These are phyloP conservation scores for Mycalesis mineus DNA, from an alignment of 2,888 invertebrate species.

Conservation along the genomic window DNA sequence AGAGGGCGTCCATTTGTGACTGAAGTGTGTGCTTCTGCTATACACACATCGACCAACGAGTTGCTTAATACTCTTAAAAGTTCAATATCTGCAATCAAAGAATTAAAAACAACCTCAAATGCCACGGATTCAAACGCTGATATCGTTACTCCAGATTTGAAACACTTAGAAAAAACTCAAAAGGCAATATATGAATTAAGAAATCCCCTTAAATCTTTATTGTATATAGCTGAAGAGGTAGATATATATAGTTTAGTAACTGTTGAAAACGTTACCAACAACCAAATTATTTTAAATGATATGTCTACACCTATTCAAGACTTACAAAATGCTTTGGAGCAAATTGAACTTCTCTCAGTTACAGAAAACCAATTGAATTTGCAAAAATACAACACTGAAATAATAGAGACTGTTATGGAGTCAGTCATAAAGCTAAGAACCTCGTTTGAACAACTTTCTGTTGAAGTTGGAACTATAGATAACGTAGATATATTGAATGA, in stretches of 20 bases:
- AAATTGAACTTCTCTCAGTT: slow-evolving; percentile 71
- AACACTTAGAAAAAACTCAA: slow-evolving; percentile 63
- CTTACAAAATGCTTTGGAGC: slow-evolving; percentile 66
- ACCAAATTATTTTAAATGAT: slow-evolving; percentile 60
- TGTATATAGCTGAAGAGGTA: slow-evolving; percentile 55
- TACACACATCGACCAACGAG: slow-evolving; percentile 67
- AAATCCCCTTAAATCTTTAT: slow-evolving; percentile 54
- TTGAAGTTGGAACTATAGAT: slow-evolving; percentile 44
- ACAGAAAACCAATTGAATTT: slow-evolving; percentile 66
- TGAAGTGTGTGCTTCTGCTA: slow-evolving; percentile 57
- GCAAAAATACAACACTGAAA: slow-evolving; percentile 75
- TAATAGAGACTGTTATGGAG: slow-evolving; percentile 81
- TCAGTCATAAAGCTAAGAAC: slow-evolving; percentile 81
- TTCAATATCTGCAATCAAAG: slow-evolving; percentile 71
- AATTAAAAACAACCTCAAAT: slow-evolving; percentile 53
- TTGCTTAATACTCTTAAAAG: slow-evolving; percentile 68
- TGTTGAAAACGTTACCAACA: slow-evolving; percentile 44
- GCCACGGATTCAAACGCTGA: slow-evolving; percentile 56
- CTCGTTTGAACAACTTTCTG: slow-evolving; percentile 72
- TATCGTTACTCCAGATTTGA: slow-evolving; percentile 49
- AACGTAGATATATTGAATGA: slow-evolving; percentile 50
- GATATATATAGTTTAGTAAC: slow-evolving; percentile 40
- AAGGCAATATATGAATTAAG: slow-evolving; percentile 63
- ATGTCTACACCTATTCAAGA: slow-evolving; percentile 73
- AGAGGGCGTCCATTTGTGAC: slow-evolving; percentile 62